A percentile compares a stretch with the other conserved stretches of the same genome.
These are phyloP conservation scores for Phataginus tetradactyla DNA, from an alignment of 2,797 vertebrate species.

Conservation along the genomic window DNA sequence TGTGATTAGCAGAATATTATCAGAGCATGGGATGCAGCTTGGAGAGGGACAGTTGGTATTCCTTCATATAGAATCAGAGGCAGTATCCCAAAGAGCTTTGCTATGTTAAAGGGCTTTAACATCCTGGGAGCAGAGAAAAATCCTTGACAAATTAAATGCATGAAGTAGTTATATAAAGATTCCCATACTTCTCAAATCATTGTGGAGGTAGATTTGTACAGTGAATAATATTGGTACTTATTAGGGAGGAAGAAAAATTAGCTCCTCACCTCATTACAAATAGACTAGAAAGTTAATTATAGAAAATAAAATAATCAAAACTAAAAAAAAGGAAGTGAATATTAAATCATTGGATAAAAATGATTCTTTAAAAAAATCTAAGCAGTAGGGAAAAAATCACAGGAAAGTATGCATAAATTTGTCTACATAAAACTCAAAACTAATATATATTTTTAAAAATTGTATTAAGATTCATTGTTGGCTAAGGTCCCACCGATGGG, in stretches of 20 bases:
- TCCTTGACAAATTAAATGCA: neutral
- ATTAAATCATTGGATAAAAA: constrained; percentile 17
- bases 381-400: neutral
- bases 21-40: neutral
- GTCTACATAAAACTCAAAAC: constrained; percentile 32
- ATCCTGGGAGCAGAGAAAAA: constrained; percentile 34
- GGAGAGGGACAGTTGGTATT: neutral
- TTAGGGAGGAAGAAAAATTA: neutral
- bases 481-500: neutral
- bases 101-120: neutral
- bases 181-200: constrained; percentile 21
- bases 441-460: constrained; percentile 7
- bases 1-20: neutral
- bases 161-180: constrained; percentile 25
- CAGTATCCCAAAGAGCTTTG: neutral
- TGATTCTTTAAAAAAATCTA: neutral
- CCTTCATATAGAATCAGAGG: neutral
- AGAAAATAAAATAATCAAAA: constrained; percentile 1
- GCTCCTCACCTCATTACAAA: neutral
- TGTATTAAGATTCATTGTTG: constrained; percentile 11
- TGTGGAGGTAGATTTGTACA: neutral
- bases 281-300: constrained; percentile 22
- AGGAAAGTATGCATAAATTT: neutral
- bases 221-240: neutral
- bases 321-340: neutral